These are phyloP conservation scores for Echiichthys vipera DNA, from an alignment of 2,797 vertebrate species.

Conservation along the genomic window DNA sequence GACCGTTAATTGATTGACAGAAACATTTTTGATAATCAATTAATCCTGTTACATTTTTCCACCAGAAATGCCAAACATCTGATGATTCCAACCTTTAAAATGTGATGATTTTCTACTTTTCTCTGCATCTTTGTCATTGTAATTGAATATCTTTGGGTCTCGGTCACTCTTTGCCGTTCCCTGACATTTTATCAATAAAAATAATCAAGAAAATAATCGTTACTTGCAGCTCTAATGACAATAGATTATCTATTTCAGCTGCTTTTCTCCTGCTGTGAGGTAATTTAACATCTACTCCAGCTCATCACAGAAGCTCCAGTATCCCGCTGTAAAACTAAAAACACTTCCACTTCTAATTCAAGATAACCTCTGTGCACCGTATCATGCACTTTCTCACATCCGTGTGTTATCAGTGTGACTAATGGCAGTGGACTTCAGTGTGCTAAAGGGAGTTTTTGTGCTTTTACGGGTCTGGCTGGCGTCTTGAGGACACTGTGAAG, in stretches of 20 bases:
- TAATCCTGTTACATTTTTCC: background rate
- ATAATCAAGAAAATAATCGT: background rate
- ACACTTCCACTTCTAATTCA: slow-evolving; percentile 9
- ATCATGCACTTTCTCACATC: slow-evolving; percentile 49
- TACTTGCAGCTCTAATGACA: background rate
- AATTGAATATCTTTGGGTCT: background rate
- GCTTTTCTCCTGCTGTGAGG: background rate
- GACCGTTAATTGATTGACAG: background rate
- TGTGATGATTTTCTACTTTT: background rate
- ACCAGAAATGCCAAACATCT: background rate
- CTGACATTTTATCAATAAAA: background rate
- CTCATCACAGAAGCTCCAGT: slow-evolving; percentile 1
- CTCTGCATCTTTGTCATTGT: background rate
- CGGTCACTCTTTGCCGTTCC: background rate
- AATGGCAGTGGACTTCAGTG: slow-evolving; percentile 18
- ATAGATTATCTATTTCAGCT: background rate
- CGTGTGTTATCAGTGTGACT: slow-evolving; percentile 39
- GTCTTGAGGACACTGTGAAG: slow-evolving; percentile 40
- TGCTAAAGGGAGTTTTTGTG: slow-evolving; percentile 30
- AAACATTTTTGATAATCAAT: background rate
- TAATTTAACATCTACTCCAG: background rate
- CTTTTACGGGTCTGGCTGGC: slow-evolving; percentile 23
- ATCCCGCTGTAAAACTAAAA: background rate
- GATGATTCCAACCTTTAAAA: background rate
- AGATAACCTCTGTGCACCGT: slow-evolving; percentile 12